Conservation (phyloP, 1,140 invertebrate species). For the Drosophila lowei region DNA sequence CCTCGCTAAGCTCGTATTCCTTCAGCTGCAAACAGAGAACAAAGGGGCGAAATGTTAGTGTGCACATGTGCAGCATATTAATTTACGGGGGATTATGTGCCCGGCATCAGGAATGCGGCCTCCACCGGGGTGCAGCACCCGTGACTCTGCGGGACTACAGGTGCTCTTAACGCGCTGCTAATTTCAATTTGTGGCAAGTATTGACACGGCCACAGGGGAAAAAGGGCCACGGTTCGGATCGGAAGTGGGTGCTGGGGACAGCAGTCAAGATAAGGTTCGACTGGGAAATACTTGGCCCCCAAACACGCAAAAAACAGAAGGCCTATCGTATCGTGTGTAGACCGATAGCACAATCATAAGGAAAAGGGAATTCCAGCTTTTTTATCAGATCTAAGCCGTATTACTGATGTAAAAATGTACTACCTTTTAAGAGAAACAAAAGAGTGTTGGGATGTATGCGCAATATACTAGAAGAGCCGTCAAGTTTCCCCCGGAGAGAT, state of each 20-base stretch:
- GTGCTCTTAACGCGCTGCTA: conserved; percentile 78
- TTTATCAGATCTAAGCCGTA: no score
- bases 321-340: no score
- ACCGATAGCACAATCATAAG: no score
- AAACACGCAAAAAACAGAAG: no score
- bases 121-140: background rate
- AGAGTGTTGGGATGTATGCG: no score
- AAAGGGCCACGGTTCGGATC: conserved; percentile 8
- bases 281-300: no score
- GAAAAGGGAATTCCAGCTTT: no score
- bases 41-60: conserved; percentile 40
- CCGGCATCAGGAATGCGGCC: conserved; percentile 51
- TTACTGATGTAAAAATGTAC: no score
- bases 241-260: background rate
- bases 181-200: conserved; percentile 82
- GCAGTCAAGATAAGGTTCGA: no score
- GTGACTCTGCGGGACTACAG: conserved; percentile 45
- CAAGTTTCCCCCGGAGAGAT: no score
- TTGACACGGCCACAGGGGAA: conserved; percentile 69
- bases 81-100: conserved; percentile 77
- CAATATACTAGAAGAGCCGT: no score
- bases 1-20: conserved; percentile 93
- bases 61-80: conserved; percentile 75
- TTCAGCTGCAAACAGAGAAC: conserved; percentile 86
- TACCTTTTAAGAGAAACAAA: no score